Base-by-base conservation (phyloP, 2,113 vertebrate species). In the Semnornis frantzii region DNA sequence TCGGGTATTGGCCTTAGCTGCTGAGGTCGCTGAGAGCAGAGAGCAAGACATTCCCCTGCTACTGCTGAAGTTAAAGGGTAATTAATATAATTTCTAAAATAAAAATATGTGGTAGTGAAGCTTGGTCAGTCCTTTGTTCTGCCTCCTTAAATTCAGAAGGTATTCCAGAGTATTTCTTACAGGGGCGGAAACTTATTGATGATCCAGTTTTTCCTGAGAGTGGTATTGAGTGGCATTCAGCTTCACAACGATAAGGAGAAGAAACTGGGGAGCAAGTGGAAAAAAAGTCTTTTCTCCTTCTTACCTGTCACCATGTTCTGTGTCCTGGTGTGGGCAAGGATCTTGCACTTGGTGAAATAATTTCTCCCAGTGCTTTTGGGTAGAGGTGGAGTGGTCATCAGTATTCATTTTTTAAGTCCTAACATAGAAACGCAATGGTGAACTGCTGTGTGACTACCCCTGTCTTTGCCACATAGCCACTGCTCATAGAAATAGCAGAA, bases 61-160 rank as follows among this genome's bases (percentile, higher is more conserved):
- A 69, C 90, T 98, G 28, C 92, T 98, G 78, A 97, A 97, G 57
- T 75, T 98, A 92, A 98, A 98, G 97, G 98, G 98, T 98, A 97
- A 97, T 77, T 84, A 71, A 76, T 33, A 5, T 20, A 3, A 3
- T 55, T 85, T 34, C 21, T 69, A 9, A 73, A 84, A n/a, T 64
- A 54, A 85, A 84, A 86, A 14, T 27, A 27, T 44, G 37, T 71
- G 4, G 18, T 25, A 5, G 3, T 3, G 28, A n/a, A 8, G 20
- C 50, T 4, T 4, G 14, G 30, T 2, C 34, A 46, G 39, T 1
- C n/a, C 25, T 69, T 14, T 28, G 2, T 5, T 63, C 37, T 69
- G 21, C 27, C 25, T 63, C 8, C 27, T 34, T 34, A 28, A 69
- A 19, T 27, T 69, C 42, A 23, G 57, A 5, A 46, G n/a, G 2